Conservation (phyloP, 2,113 vertebrate species). For the Isurus oxyrinchus region DNA sequence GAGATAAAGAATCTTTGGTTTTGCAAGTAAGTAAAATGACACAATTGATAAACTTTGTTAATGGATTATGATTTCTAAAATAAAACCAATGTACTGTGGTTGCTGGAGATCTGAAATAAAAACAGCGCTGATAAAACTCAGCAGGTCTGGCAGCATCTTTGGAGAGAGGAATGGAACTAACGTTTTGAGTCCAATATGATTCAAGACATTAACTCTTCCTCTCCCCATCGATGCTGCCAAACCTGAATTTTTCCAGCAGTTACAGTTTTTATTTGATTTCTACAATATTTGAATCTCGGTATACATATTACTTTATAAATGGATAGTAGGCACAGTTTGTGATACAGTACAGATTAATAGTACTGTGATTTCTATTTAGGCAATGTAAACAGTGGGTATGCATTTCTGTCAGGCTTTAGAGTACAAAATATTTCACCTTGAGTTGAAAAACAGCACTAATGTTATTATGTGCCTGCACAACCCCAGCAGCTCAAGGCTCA, state of each 20-base stretch:
- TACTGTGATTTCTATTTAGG: not conserved
- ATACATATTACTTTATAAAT: not conserved
- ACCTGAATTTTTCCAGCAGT: too few relatives aligned
- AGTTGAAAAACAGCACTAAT: not conserved
- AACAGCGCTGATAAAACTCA: too few relatives aligned
- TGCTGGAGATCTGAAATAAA: too few relatives aligned
- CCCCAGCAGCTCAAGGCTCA: not conserved
- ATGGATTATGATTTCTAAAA: too few relatives aligned
- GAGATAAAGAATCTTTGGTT: constrained; percentile 92
- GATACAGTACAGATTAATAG: not conserved
- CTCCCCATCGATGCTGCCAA: too few relatives aligned
- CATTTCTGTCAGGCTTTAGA: not conserved
- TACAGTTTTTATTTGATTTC: too few relatives aligned
- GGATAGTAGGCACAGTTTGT: not conserved
- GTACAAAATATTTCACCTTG: not conserved
- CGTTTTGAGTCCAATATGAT: too few relatives aligned
- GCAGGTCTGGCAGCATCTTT: too few relatives aligned
- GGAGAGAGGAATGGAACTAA: too few relatives aligned
- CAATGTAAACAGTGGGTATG: not conserved
- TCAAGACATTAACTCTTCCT: too few relatives aligned
- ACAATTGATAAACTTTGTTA: not conserved
- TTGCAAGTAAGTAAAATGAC: constrained; percentile 74
- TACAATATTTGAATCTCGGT: not conserved
- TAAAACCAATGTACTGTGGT: too few relatives aligned
- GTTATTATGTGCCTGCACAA: not conserved